Evolutionary conservation across 2,888 invertebrate genomes (phyloP).

Genomic region (Himalopsyche kuldschensis): DNA sequence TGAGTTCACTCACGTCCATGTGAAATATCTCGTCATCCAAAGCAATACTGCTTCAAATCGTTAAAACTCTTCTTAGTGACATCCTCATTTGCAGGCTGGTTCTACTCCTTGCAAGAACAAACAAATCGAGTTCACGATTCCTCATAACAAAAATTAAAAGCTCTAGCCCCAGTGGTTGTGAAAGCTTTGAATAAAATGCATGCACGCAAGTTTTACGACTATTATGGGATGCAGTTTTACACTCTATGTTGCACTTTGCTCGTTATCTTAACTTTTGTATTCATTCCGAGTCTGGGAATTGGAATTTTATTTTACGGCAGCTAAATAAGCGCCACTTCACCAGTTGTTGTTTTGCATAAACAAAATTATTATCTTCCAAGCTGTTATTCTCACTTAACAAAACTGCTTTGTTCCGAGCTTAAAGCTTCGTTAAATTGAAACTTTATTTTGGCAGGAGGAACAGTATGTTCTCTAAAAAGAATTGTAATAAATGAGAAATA

Average conservation of each 20-base stretch:
- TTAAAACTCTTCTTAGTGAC: too few species aligned
- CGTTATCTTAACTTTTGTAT: slow-evolving; percentile 4
- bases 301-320: slow-evolving; percentile 12
- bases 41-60: too few species aligned
- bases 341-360: slow-evolving; percentile 13
- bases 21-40: too few species aligned
- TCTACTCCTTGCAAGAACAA: too few species aligned
- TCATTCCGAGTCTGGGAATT: neutral
- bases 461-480: neutral
- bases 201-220: slow-evolving; percentile 9
- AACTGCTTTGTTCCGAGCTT: neutral
- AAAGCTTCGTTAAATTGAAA: neutral
- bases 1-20: too few species aligned
- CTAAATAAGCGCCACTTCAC: slow-evolving; percentile 10
- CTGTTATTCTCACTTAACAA: slow-evolving; percentile 5
- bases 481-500: neutral
- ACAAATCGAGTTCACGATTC: too few species aligned
- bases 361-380: slow-evolving; percentile 15
- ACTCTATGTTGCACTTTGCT: neutral
- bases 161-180: neutral
- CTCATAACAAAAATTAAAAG: too few species aligned
- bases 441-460: neutral
- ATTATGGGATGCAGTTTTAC: slow-evolving; percentile 16
- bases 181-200: neutral
- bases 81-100: too few species aligned